Percentiles rank a stretch among this genome's conserved stretches.
phyloP scores from a whole-genome alignment of 2,113 vertebrate genomes.

The Diadophis punctatus region DNA sequence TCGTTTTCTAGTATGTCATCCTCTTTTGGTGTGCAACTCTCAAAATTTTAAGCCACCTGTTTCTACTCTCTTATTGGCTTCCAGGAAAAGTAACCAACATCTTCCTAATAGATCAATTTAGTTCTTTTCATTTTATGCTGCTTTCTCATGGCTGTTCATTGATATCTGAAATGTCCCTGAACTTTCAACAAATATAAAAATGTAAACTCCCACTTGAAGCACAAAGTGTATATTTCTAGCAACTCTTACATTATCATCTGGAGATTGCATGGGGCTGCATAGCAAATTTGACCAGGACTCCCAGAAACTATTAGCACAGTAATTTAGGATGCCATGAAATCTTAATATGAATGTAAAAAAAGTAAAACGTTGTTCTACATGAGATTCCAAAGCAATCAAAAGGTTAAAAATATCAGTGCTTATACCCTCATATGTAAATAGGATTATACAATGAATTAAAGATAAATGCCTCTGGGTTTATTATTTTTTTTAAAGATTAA shows the following conservation, averaged over 20 bases:
- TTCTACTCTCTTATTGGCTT: not conserved
- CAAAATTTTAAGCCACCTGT: not conserved
- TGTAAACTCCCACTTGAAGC: not conserved
- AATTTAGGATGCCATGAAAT: not conserved
- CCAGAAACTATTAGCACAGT: not conserved
- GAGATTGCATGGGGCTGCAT: not conserved
- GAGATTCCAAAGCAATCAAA: constrained; percentile 35
- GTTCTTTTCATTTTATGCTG: not conserved
- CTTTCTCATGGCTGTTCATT: not conserved
- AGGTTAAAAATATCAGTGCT: constrained; percentile 40
- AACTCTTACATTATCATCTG: not conserved
- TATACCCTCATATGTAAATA: constrained; percentile 43
- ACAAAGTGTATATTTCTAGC: not conserved
- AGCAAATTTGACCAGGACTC: not conserved
- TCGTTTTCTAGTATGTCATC: not conserved
- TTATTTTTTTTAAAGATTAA: constrained; percentile 26
- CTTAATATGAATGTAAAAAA: not conserved
- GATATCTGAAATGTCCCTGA: not conserved
- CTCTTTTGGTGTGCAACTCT: not conserved
- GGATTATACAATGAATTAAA: constrained; percentile 59
- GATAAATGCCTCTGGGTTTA: constrained; percentile 40
- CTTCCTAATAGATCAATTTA: not conserved
- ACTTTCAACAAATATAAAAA: not conserved
- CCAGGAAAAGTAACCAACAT: not conserved
- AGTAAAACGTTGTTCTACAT: constrained; percentile 18